Base-by-base conservation (phyloP, 37 sponge, comb jelly and placozoan genomes). In the Spongilla lacustris region DNA sequence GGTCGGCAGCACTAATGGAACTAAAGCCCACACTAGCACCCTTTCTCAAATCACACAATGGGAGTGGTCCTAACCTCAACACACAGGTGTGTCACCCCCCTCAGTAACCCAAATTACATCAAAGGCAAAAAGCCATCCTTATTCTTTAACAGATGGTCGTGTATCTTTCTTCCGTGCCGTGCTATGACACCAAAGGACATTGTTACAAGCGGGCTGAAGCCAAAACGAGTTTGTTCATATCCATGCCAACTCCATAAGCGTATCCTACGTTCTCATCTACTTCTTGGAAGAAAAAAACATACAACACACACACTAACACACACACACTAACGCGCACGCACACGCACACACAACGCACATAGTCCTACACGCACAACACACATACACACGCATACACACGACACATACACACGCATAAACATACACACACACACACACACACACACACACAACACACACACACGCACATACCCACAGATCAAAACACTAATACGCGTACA, bases 321-420 rank as follows among this genome's bases (percentile, higher is more conserved):
- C 41, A 36, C 46, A 14, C 37, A 13, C 75, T 4, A 10, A 13
- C 75, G 30, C 80, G 66, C 80, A 58, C 80, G 36, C 81, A 68
- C 69, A 68, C 81, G 68, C 81, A 81, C 81, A 81, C 36, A 30
- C n/a, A 4, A 78, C 30, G 66, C 66, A 41, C 50, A 78, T 25
- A 49, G 24, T 6, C 66, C 25, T 48, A 5, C 79, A 50, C 24
- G 24, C 66, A 78, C 5, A 23, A 50, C 73, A 33, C 72, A 27
- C 83, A 71, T 37, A 84, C 85, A 85, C 69, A 76, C 85, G 67
- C 77, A 66, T 27, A 76, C 77, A 83, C 69, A 50, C 67, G 37
- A 33, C 72, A 27, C 83, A 71, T n/a, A 27, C 69, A 81, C 81
- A 68, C 69, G 67, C 69, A 67, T 25, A 23, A 38, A 26, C 41